phyloP scores from a whole-genome alignment of 2,797 vertebrate genomes.

The Esox masquinongy region DNA sequence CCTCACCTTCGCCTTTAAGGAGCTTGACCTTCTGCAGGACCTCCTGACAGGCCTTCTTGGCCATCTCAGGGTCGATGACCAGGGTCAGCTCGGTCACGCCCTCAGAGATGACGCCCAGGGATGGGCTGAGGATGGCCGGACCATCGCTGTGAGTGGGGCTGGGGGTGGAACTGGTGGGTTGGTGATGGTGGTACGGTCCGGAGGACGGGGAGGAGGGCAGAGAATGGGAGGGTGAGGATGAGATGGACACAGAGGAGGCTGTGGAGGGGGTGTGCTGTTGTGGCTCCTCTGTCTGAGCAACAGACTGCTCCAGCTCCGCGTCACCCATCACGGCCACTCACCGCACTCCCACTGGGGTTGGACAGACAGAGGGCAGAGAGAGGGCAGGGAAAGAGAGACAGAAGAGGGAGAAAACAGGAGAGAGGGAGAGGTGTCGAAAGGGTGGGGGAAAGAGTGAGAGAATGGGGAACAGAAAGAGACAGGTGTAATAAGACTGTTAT shows the following conservation, averaged over 20 bases:
- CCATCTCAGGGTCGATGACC: slow-evolving; percentile 90
- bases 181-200: slow-evolving; percentile 30
- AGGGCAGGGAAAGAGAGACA: too few species aligned
- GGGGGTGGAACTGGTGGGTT: slow-evolving; percentile 39
- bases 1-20: slow-evolving; percentile 50
- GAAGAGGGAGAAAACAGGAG: neutral
- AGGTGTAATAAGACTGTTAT: too few species aligned
- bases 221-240: slow-evolving; percentile 72
- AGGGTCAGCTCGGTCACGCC: slow-evolving; percentile 79
- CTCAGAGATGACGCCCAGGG: slow-evolving; percentile 85
- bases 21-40: slow-evolving; percentile 91
- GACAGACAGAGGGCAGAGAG: neutral
- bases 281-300: slow-evolving; percentile 48
- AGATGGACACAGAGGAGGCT: slow-evolving; percentile 64
- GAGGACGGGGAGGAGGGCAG: slow-evolving; percentile 58
- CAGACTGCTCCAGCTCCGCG: slow-evolving; percentile 52
- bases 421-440: neutral
- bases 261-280: slow-evolving; percentile 62
- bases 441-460: neutral
- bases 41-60: slow-evolving; percentile 87
- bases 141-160: slow-evolving; percentile 54
- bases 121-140: slow-evolving; percentile 63
- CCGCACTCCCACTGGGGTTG: slow-evolving; percentile 33
- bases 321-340: slow-evolving; percentile 69
- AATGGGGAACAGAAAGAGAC: neutral